Conservation (phyloP, 2,797 vertebrate species). For the Sebastes goodei region DNA sequence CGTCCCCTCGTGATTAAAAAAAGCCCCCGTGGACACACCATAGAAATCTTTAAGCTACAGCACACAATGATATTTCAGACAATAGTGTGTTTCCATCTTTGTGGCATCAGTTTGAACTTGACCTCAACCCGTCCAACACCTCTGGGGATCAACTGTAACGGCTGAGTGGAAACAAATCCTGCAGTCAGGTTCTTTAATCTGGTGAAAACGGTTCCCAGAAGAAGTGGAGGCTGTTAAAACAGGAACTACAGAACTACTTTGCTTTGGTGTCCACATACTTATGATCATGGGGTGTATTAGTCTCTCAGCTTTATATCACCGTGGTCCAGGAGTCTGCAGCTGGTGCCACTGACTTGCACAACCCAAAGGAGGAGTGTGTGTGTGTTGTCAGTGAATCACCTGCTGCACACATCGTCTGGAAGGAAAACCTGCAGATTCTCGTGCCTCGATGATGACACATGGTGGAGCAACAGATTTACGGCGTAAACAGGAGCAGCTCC, state of each 20-base stretch:
- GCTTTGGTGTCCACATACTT: background rate
- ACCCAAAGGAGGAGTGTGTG: background rate
- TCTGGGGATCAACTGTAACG: background rate
- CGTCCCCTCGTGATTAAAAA: too few relatives aligned
- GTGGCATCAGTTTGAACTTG: background rate
- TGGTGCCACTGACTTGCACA: background rate
- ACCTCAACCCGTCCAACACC: background rate
- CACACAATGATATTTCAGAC: too few relatives aligned
- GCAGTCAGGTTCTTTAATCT: too few relatives aligned
- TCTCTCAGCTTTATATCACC: background rate
- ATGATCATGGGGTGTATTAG: background rate
- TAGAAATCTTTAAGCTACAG: too few relatives aligned
- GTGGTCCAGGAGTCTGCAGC: background rate
- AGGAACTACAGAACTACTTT: background rate
- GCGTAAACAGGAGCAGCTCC: constrained; percentile 65
- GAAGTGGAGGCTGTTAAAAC: background rate
- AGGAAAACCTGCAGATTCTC: constrained; percentile 19
- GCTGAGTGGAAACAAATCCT: background rate
- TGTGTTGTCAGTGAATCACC: background rate
- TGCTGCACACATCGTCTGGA: background rate
- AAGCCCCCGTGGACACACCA: too few relatives aligned
- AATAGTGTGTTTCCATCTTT: background rate
- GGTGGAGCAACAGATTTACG: constrained; percentile 67
- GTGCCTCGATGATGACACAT: constrained; percentile 27
- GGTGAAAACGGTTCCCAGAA: background rate